These are phyloP conservation scores for Tachysurus vachellii DNA, from an alignment of 2,113 vertebrate genomes.

Conservation along the genomic window DNA sequence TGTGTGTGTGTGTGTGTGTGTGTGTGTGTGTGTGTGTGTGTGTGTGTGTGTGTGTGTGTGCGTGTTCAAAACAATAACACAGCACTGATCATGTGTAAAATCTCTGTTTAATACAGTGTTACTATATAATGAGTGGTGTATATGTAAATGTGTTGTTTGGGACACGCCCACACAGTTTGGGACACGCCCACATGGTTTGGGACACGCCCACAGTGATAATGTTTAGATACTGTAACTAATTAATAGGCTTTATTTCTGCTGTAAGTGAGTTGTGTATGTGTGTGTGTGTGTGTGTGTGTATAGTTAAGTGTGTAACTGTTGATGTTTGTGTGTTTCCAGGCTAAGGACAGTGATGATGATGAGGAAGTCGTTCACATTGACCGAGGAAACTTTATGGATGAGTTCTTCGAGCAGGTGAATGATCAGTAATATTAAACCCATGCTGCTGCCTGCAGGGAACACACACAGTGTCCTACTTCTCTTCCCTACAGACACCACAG, in stretches of 20 bases:
- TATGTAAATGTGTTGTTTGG: no score
- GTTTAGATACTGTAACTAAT: background rate
- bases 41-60: background rate
- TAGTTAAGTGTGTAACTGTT: background rate
- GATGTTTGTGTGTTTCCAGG: constrained; percentile 65
- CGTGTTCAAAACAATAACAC: background rate
- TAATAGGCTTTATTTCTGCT: background rate
- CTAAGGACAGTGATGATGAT: constrained; percentile 94
- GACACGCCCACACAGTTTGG: no score
- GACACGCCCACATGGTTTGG: background rate
- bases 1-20: background rate
- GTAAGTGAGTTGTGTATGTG: background rate
- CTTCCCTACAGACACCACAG: background rate
- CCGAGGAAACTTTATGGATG: constrained; percentile 93
- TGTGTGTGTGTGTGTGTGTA: background rate
- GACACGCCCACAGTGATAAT: background rate
- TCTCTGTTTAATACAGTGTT: background rate
- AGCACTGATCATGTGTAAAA: background rate
- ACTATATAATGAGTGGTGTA: background rate
- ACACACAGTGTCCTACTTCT: background rate
- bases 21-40: background rate
- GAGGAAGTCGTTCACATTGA: constrained; percentile 93
- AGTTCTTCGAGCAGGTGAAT: constrained; percentile 92
- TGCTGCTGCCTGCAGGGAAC: background rate
- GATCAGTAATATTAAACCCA: background rate